Conservation (phyloP, 2,113 vertebrate genomes). For the Saguinus imperator region DNA sequence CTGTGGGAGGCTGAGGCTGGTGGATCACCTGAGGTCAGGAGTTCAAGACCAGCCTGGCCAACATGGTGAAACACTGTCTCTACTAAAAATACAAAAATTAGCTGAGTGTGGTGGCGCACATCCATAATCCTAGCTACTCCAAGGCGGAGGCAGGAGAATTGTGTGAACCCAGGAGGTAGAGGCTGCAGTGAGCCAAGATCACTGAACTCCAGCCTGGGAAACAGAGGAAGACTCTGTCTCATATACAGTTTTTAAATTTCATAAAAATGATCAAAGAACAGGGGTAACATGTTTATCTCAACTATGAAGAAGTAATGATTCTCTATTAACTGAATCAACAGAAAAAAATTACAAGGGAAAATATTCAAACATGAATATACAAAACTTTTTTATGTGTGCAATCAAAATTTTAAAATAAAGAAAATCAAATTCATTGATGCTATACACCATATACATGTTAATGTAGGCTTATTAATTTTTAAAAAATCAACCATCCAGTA, state of each 20-base stretch:
- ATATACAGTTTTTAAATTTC: not conserved
- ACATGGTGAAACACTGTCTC: too few species aligned
- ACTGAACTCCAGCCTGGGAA: too few species aligned
- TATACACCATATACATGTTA: not conserved
- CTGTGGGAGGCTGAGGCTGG: too few species aligned
- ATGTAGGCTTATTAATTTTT: not conserved
- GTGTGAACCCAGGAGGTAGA: too few species aligned
- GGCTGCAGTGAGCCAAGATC: too few species aligned
- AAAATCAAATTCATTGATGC: not conserved
- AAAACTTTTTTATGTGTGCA: not conserved
- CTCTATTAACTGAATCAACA: not conserved
- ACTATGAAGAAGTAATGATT: not conserved
- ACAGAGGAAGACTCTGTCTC: too few species aligned
- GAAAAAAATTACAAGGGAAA: not conserved
- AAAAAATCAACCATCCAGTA: not conserved
- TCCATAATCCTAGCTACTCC: too few species aligned
- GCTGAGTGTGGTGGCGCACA: too few species aligned
- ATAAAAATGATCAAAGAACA: not conserved
- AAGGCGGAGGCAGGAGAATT: too few species aligned
- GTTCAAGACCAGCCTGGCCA: too few species aligned
- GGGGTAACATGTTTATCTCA: not conserved
- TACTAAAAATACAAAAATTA: too few species aligned
- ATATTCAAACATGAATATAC: not conserved
- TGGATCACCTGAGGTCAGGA: too few species aligned
- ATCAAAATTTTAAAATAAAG: not conserved